Evolutionary conservation across 2,888 invertebrate species (phyloP).

Genomic region (Gastracanthus pulcherrimus): DNA sequence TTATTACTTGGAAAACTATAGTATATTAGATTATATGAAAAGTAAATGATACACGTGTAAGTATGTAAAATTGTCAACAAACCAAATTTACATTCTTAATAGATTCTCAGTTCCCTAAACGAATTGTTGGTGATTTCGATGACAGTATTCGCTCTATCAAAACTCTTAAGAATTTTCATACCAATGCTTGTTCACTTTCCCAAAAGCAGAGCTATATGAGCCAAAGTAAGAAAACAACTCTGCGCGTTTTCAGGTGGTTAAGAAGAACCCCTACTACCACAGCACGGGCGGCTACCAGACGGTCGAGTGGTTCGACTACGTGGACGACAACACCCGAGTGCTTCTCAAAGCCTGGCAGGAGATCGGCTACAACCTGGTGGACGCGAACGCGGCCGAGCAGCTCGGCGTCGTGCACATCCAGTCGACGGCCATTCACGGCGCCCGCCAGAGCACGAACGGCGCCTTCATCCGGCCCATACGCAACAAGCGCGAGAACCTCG

Average conservation of each 20-base stretch:
- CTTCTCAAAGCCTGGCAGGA: slow-evolving; percentile 82
- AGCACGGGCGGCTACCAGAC: slow-evolving; percentile 82
- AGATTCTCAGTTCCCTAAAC: no score
- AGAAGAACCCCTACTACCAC: slow-evolving; percentile 79
- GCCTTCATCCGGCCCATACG: slow-evolving; percentile 85
- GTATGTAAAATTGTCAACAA: no score
- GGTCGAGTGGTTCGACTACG: slow-evolving; percentile 83
- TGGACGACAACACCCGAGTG: slow-evolving; percentile 80
- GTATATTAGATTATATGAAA: no score
- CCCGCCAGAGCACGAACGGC: slow-evolving; percentile 81
- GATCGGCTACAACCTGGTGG: slow-evolving; percentile 80
- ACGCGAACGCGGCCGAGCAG: slow-evolving; percentile 81
- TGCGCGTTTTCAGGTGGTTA: slow-evolving; percentile 66
- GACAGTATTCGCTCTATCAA: no score
- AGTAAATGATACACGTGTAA: no score
- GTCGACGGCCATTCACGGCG: slow-evolving; percentile 82
- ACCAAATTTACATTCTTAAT: no score
- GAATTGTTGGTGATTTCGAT: no score
- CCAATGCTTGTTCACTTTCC: no score
- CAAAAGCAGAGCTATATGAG: no score
- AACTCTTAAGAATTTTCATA: no score
- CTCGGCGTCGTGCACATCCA: slow-evolving; percentile 83
- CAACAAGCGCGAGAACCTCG: slow-evolving; percentile 75
- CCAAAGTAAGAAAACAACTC: no score
- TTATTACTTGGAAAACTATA: no score